Evolutionary conservation across 2,113 vertebrate genomes (phyloP).

Genomic region (Hiodon tergisus): DNA sequence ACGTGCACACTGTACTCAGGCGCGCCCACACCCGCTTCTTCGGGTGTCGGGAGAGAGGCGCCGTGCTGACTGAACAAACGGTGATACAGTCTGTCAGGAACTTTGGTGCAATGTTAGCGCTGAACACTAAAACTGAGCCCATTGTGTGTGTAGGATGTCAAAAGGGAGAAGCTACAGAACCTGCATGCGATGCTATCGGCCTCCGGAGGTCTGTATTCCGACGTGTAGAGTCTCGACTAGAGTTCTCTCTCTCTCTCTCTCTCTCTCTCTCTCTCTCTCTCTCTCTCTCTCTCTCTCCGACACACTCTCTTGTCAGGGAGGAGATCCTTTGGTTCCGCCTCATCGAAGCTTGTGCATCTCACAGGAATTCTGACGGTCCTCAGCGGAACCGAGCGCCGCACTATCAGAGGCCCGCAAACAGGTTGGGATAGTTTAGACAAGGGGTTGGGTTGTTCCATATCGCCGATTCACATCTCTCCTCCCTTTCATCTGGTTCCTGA

Average conservation of each 20-base stretch:
- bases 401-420: neutral
- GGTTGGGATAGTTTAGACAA: slow-evolving; percentile 39
- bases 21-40: neutral
- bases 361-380: slow-evolving; percentile 12
- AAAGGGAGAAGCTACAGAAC: slow-evolving; percentile 5
- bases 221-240: neutral
- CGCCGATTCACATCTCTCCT: slow-evolving; percentile 11
- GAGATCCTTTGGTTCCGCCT: slow-evolving; percentile 13
- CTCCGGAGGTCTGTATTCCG: neutral
- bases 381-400: neutral
- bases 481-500: neutral
- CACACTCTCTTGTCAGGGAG: neutral
- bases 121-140: slow-evolving; percentile 41
- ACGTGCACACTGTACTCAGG: neutral
- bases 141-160: slow-evolving; percentile 23
- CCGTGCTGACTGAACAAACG: slow-evolving; percentile 47
- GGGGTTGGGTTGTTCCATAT: neutral
- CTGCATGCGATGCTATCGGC: slow-evolving; percentile 11
- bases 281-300: no score
- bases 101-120: slow-evolving; percentile 19
- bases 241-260: neutral
- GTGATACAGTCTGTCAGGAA: slow-evolving; percentile 21
- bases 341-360: neutral
- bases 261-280: no score
- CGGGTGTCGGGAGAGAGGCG: neutral